Evolutionary conservation across 2,797 vertebrate genomes (phyloP).

Genomic region (Melanogrammus aeglefinus): DNA sequence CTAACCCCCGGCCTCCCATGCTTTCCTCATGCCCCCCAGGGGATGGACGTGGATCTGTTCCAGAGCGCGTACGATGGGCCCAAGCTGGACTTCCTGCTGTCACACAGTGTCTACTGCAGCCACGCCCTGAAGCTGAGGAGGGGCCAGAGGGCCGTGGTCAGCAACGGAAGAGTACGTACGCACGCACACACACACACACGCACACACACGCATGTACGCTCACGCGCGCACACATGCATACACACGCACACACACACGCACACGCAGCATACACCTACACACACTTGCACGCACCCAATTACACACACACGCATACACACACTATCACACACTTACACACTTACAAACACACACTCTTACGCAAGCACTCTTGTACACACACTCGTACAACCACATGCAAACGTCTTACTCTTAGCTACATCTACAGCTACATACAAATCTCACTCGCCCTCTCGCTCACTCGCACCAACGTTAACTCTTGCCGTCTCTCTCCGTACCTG

Average conservation of each 20-base stretch:
- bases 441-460: no score
- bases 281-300: neutral
- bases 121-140: conserved; percentile 92
- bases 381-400: no score
- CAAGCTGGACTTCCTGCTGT: conserved; percentile 89
- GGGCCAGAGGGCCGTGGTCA: conserved; percentile 92
- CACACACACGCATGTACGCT: neutral
- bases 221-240: no score
- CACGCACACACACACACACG: neutral
- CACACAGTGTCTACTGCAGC: conserved; percentile 86
- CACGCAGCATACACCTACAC: neutral
- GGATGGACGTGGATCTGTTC: conserved; percentile 90
- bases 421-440: no score
- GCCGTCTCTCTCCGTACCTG: neutral
- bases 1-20: neutral
- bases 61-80: conserved; percentile 82
- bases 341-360: no score
- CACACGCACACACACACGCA: no score
- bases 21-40: conserved; percentile 68
- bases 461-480: no score
- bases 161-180: conserved; percentile 91
- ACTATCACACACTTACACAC: neutral
- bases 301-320: neutral
- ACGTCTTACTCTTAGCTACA: no score
- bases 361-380: no score